Evolutionary conservation across 1,140 invertebrate species (phyloP).

Genomic region (Agraylea sexmaculata): DNA sequence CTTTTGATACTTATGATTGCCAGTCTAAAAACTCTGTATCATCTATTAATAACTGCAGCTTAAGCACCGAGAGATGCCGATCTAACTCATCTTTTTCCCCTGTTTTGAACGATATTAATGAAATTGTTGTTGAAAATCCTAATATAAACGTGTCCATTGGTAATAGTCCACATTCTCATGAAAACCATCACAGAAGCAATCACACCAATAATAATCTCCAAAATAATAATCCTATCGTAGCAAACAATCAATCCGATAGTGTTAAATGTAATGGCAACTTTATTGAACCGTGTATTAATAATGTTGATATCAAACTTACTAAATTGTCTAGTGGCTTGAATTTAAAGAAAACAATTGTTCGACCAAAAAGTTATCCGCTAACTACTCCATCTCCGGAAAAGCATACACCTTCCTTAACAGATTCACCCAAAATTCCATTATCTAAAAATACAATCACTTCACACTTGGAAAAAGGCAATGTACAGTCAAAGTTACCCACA

Average conservation of each 20-base stretch:
- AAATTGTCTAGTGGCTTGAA: too few relatives aligned
- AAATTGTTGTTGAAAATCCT: conserved; percentile 22
- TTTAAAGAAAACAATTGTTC: too few relatives aligned
- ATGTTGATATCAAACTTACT: too few relatives aligned
- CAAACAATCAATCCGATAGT: conserved; percentile 15
- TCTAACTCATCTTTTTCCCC: conserved; percentile 38
- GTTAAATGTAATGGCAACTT: too few relatives aligned
- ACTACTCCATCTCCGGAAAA: conserved; percentile 35
- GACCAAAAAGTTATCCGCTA: conserved; percentile 44
- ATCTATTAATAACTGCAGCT: conserved; percentile 28
- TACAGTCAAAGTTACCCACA: not conserved
- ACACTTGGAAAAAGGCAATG: not conserved
- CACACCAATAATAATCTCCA: conserved; percentile 5
- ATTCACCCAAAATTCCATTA: not conserved
- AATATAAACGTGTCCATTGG: conserved; percentile 8
- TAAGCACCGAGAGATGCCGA: conserved; percentile 30
- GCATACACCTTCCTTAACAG: conserved; percentile 24
- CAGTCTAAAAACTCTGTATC: conserved; percentile 30
- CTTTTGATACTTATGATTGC: conserved; percentile 24
- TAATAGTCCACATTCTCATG: conserved; percentile 12
- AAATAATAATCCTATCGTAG: conserved; percentile 3
- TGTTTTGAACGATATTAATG: conserved; percentile 38
- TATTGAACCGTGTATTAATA: too few relatives aligned
- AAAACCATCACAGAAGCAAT: conserved; percentile 7
- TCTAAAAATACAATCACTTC: conserved; percentile 1